Evolutionary conservation across 2,888 invertebrate genomes (phyloP), one percentile per base, ranked within the genome.

Genomic region (Linnaemya vulpina): DNA sequence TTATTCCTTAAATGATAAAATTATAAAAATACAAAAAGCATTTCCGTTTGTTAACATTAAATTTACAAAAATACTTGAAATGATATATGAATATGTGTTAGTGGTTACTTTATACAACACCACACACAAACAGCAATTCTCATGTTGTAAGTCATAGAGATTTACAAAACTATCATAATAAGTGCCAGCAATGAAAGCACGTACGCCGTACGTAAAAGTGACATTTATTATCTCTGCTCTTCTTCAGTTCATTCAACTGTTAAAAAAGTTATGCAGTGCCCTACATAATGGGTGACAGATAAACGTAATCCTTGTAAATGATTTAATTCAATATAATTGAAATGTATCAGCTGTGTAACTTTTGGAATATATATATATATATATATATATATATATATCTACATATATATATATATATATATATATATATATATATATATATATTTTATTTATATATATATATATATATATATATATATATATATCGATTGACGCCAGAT

Each of bases 171-270:
- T 77, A 68, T 77, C 79, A 86, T 75, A 83, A 86, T 75, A 83
- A 86, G 77, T 83, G 78, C 68, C 70, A 83, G 78, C 76, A 77
- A 77, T 86, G 68, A 70, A 67, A 70, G 55, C 87, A 87, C 87
- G 87, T 87, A 81, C 86, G 76, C 75, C 87, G 87, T 87, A 81
- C 86, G 76, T 78, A 86, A 87, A 86, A 86, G 83, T 86, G 86
- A 86, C 87, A 87, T 87, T 87, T 87, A 87, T 87, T 87, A 87
- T 87, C 85, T 87, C 65, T 74, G 77, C 79, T 86, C 77, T 84
- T 84, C 38, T 38, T 35, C 40, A 51, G 71, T 76, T 78, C 46
- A 35, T 74, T 60, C 62, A 78, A 78, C 73, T 78, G 78, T 30
- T 62, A 3, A 4, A 10, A 38, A 40, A 30, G 15, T 35, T 63